Evolutionary conservation across 2,113 vertebrate species (phyloP), one percentile per base, ranked within the genome.

Genomic region (Melozone crissalis): DNA sequence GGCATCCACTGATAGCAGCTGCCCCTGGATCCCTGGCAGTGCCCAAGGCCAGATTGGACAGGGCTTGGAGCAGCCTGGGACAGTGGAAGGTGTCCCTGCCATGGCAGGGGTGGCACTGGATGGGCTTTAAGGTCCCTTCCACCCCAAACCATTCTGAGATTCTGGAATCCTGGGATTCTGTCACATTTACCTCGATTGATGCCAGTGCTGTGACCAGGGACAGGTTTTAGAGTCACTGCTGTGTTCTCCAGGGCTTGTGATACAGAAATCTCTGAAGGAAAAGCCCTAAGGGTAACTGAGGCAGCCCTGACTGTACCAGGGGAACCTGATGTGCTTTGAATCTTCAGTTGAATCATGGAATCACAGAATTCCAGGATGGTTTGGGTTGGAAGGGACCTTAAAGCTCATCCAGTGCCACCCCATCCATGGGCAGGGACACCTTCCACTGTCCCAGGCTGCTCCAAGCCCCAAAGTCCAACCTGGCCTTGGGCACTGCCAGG

Each of bases 331-430:
- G n/a, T 9, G 4, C 27, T 41, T 59, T 20, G 27, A 15, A 41
- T 77, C 33, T 76, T 28, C 9, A 4, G 6, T 28, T 33, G 11
- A 51, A 28, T 28, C 9, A 15, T 28, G 35, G 46, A 69, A 69
- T 52, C 43, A 5, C 35, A 23, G 15, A 57, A 80, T 58, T 8
- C 13, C 24, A 21, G 39, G 3, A 7, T 18, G 13, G 6, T 41
- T 75, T 62, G 62, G 46, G 16, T 18, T 1, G 24, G 13, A 47
- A 54, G 30, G 20, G 27, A 61, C 2, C 5, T 54, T 4, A 39
- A 82, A 75, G 0, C 24, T 0, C 46, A 39, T n/a, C 6, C 4
- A 3, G 3, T 43, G 2, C 31, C 59, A 33, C 30, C 26, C 11
- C 28, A 15, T 49, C 58, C 61, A n/a, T 21, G 33, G 30, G 18